Base-by-base conservation (phyloP, 2,888 invertebrate species). In the Diachrysia chrysitis region DNA sequence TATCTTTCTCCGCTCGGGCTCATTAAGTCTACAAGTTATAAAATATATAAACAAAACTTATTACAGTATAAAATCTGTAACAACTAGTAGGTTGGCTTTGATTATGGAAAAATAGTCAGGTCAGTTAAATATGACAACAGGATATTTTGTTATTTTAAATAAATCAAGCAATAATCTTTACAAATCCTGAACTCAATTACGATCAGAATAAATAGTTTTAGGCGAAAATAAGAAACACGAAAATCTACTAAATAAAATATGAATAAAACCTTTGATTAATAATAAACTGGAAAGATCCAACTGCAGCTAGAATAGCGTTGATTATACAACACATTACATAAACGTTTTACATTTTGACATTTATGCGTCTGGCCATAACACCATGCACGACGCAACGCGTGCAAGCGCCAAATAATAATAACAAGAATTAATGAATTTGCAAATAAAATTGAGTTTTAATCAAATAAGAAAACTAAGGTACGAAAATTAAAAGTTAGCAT, bases 251-350 rank as follows among this genome's bases (percentile, higher is more conserved):
- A n/a, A n/a, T n/a, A n/a, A n/a, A n/a, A n/a, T n/a, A n/a, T n/a
- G n/a, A n/a, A n/a, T n/a, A n/a, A n/a, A n/a, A n/a, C n/a, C n/a
- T n/a, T n/a, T n/a, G n/a, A n/a, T n/a, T n/a, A n/a, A n/a, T n/a
- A n/a, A n/a, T n/a, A n/a, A n/a, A n/a, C 32, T 32, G 10, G 32
- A 9, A 32, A 10, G 10, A 32, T 14, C 16, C 16, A 37, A 2
- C 14, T 14, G 37, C 14, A 42, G 16, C 37, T n/a, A 2, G n/a
- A 42, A n/a, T 42, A 6, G n/a, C 42, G 42, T 42, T 42, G 42
- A 42, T 42, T 42, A 42, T n/a, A 42, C 42, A 42, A 42, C 42
- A n/a, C n/a, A n/a, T 42, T 42, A n/a, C 42, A n/a, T 42, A n/a
- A 42, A n/a, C n/a, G 42, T 42, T 42, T 42, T n/a, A 42, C 42